Base-by-base conservation (phyloP, 2,797 vertebrate genomes). In the Pangasius krempfi region DNA sequence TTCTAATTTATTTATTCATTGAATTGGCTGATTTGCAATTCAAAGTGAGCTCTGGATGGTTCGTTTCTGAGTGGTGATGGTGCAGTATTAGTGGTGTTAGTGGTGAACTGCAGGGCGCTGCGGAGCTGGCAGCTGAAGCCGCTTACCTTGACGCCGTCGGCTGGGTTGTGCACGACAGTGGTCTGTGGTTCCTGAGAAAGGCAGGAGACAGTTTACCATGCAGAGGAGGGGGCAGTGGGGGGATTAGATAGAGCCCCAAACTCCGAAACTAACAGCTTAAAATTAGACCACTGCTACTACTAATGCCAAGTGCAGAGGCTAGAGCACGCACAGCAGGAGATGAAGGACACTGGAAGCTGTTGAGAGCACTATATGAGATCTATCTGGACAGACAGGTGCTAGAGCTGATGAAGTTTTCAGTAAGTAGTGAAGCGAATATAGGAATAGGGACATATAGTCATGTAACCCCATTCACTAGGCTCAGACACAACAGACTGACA, bases 91-190 rank as follows among this genome's bases (percentile, higher is more conserved):
- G 78, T 79, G 78, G 87, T 68, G 84, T 89, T 86, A 87, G 86
- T 47, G 79, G 85, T 89, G 79, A 70, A 84, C 79, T 78, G 47
- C 78, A 83, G 89, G 84, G 89, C 88, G 88, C 50, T 52, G 44
- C 64, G 68, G 87, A 72, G 91, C 92, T 89, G 91, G 86, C 70
- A 82, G 89, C 86, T 80, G 78, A 89, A 82, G 87, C 84, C 66
- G 90, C 97, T 97, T 97, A 99, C 99, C 98, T 99, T 99, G 96
- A 97, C 97, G 94, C 98, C 98, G 91, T 98, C 97, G 94, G 97
- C 97, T 96, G 98, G 97, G 93, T 99, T 99, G 97, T 99, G 98
- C 90, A 99, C 98, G 95, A 99, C 98, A 89, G 99, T 99, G 94
- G 98, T 98, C 97, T 99, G 99, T 94, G 98, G 97, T 95, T 99